Conservation (phyloP, 2,888 invertebrate genomes). For the Nowickia ferox region DNA sequence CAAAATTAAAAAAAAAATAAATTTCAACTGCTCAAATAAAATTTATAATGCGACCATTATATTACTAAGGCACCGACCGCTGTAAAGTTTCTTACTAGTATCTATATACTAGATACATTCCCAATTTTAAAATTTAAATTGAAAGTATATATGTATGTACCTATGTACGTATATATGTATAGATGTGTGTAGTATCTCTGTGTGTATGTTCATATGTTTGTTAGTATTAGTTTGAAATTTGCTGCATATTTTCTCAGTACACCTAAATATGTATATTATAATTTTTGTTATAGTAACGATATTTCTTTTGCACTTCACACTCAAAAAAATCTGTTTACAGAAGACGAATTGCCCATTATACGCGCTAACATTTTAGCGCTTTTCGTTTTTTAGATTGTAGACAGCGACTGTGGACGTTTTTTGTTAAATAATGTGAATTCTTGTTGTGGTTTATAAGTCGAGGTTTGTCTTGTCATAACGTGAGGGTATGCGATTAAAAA, state of each 20-base stretch:
- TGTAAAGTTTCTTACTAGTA: constrained; percentile 43
- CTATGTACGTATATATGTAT: background rate
- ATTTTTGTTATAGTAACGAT: constrained; percentile 58
- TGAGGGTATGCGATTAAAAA: too few species aligned
- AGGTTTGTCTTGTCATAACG: too few species aligned
- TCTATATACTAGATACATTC: constrained; percentile 60
- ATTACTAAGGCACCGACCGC: constrained; percentile 21
- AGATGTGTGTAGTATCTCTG: background rate
- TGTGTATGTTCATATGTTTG: background rate
- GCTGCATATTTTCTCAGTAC: constrained; percentile 56
- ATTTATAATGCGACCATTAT: constrained; percentile 61
- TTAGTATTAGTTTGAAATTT: constrained; percentile 49
- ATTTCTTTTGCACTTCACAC: constrained; percentile 47
- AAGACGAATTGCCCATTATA: too few species aligned
- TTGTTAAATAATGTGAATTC: too few species aligned
- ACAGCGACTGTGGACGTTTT: too few species aligned
- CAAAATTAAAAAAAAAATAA: constrained; percentile 36
- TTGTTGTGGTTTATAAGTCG: too few species aligned
- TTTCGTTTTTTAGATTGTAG: background rate
- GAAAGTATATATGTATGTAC: background rate
- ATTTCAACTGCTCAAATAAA: constrained; percentile 52
- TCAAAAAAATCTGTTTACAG: background rate
- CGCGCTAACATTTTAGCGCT: background rate
- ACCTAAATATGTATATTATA: constrained; percentile 15
- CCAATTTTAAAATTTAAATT: constrained; percentile 53